Evolutionary conservation across 2,113 vertebrate genomes (phyloP), one percentile per base, ranked within the genome.

Genomic region (Copsychus sechellarum): DNA sequence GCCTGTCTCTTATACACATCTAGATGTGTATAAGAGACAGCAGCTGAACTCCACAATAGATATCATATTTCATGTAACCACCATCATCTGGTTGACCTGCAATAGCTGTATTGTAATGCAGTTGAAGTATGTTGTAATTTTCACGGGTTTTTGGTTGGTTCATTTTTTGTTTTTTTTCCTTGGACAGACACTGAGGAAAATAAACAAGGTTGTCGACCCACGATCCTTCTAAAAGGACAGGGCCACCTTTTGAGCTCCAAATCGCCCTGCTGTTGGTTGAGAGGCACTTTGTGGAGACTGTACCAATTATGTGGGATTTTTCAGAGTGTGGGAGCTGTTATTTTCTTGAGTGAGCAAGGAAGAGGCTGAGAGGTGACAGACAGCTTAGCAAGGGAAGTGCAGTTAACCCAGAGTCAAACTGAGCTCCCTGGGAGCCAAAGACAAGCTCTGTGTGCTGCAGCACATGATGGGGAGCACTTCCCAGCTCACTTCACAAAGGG

Each of bases 291-390:
- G 79, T 34, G 11, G 71, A 76, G 62, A 61, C 62, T 5, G 34
- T 51, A 28, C 64, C 81, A 90, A 80, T 90, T 88, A 86, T 3
- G 15, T 83, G 92, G 92, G 86, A 58, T 90, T 77, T 88, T 40
- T 80, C 67, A 20, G 92, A 72, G 38, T 53, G 57, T 25, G 18
- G 45, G 48, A 95, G 69, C 73, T 87, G 91, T 95, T 82, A 92
- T 94, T 93, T 95, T 72, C 81, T 70, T 25, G 54, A 90, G 85
- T 7, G 71, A 95, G 70, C 38, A 22, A 57, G 84, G 92, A 81
- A 57, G 74, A 93, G 81, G 53, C 50, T 76, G 78, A 69, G 73
- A 81, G 33, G 61, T 65, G 67, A 77, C 15, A 26, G 85, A 57
- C 81, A 91, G 78, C 65, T 89, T 80, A 45, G 60, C 26, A 4